Conservation (phyloP, 2,888 invertebrate species). For the Orgyia antiqua region DNA sequence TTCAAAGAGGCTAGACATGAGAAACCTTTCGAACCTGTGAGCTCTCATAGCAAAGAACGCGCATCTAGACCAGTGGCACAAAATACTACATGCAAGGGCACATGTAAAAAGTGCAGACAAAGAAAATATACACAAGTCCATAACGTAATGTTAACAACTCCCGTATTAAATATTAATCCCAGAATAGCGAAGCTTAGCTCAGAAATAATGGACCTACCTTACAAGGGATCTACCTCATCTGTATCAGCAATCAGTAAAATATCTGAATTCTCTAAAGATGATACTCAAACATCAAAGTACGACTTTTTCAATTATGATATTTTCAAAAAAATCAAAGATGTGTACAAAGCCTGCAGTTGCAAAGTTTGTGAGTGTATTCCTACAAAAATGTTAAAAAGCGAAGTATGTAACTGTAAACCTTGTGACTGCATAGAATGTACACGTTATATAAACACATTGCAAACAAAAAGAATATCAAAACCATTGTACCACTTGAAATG, state of each 20-base stretch:
- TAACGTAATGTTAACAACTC: not conserved
- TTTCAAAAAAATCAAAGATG: conserved; percentile 45
- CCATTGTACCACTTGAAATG: not conserved
- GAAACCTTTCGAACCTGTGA: not conserved
- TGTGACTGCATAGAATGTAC: conserved; percentile 38
- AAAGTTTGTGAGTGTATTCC: conserved; percentile 56
- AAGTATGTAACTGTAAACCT: conserved; percentile 36
- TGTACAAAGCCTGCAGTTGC: conserved; percentile 56
- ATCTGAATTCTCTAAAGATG: not conserved
- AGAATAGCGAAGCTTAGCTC: not conserved
- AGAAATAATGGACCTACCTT: not conserved
- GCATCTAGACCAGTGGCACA: no score
- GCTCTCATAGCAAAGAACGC: no score
- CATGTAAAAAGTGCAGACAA: not conserved
- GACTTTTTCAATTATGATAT: conserved; percentile 33
- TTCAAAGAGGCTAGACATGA: conserved; percentile 1
- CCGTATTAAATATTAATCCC: not conserved
- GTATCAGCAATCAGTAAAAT: conserved; percentile 1
- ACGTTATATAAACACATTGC: conserved; percentile 9
- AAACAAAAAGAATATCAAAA: not conserved
- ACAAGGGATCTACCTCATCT: not conserved
- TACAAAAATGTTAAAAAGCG: conserved; percentile 19
- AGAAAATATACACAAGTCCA: not conserved
- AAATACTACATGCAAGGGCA: no score
- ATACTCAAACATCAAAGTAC: not conserved